Evolutionary conservation across 2,888 invertebrate genomes (phyloP).

Genomic region (Copidosoma aretas): DNA sequence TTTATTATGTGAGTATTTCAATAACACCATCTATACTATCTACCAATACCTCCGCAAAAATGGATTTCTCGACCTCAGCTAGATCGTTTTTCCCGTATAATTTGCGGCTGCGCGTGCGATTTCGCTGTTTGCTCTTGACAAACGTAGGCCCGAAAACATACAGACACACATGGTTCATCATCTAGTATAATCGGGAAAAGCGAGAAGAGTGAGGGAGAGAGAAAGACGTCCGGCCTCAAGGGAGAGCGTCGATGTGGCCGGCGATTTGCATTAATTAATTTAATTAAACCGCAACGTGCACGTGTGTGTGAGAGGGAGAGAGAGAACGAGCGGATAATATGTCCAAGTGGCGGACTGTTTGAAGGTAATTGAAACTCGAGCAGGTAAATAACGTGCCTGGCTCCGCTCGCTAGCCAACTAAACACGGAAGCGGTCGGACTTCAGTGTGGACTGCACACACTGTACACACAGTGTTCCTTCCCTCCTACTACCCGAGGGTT

Average conservation of each 20-base stretch:
- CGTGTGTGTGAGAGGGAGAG: not conserved
- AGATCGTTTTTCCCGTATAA: slow-evolving; percentile 45
- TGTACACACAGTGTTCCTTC: too few relatives aligned
- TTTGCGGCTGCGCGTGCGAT: slow-evolving; percentile 36
- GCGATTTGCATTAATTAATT: slow-evolving; percentile 40
- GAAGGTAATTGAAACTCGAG: slow-evolving; percentile 33
- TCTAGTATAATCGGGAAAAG: not conserved
- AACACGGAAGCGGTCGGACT: slow-evolving; percentile 1
- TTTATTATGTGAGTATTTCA: too few relatives aligned
- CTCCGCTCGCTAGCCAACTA: not conserved
- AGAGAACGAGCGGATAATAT: slow-evolving; percentile 7
- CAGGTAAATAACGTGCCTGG: slow-evolving; percentile 22
- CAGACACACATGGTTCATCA: not conserved
- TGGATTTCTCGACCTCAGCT: not conserved
- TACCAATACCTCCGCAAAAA: too few relatives aligned
- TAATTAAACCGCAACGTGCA: slow-evolving; percentile 34
- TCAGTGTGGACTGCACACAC: not conserved
- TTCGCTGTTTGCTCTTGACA: slow-evolving; percentile 27
- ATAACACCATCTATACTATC: too few relatives aligned
- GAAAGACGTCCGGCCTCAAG: not conserved
- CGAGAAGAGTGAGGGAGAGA: not conserved
- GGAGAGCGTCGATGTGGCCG: not conserved
- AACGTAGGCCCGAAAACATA: slow-evolving; percentile 16
- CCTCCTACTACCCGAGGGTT: not conserved
- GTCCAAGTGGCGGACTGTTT: not conserved